Evolutionary conservation across 1,140 invertebrate species (phyloP).

Genomic region (Zaprionus taronus): DNA sequence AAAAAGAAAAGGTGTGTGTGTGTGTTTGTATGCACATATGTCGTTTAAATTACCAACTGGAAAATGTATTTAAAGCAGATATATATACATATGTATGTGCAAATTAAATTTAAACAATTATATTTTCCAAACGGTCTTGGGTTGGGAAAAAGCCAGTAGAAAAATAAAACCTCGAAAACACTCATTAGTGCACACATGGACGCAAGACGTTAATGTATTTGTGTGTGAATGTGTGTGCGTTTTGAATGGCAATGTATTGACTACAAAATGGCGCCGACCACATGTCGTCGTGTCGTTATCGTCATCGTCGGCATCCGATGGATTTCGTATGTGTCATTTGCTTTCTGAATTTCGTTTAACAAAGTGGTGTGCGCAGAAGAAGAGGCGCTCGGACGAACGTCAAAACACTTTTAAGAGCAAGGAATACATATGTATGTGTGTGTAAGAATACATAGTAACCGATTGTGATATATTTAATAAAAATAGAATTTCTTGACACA

Average conservation of each 20-base stretch:
- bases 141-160: background rate
- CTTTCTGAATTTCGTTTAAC: conserved; percentile 75
- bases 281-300: conserved; percentile 73
- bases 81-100: background rate
- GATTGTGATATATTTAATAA: conserved; percentile 77
- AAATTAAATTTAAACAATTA: conserved; percentile 12
- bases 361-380: conserved; percentile 76
- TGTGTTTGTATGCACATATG: background rate
- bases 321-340: conserved; percentile 68
- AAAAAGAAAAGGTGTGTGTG: conserved; percentile 32
- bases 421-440: conserved; percentile 48
- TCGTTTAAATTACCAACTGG: background rate
- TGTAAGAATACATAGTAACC: conserved; percentile 64
- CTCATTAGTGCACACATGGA: conserved; percentile 20
- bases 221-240: background rate
- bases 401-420: conserved; percentile 49
- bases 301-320: conserved; percentile 48
- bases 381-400: conserved; percentile 43
- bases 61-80: background rate
- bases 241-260: conserved; percentile 53
- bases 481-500: conserved; percentile 70
- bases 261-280: conserved; percentile 79
- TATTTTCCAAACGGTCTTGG: conserved; percentile 8
- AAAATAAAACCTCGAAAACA: conserved; percentile 37
- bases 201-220: background rate